phyloP scores from a whole-genome alignment of 2,113 vertebrate species.

The Xenus cinereus region DNA sequence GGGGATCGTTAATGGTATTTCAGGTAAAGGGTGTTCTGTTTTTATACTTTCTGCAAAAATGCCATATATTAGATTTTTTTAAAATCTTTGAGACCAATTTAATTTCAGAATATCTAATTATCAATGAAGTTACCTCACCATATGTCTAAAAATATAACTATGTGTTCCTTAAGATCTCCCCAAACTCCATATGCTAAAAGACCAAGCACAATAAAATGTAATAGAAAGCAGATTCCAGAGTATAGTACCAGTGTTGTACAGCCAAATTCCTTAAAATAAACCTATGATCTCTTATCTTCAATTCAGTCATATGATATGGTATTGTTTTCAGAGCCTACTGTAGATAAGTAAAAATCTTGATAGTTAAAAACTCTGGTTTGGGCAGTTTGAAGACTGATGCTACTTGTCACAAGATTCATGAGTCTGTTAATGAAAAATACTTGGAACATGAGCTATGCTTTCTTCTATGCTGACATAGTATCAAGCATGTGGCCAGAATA shows the following conservation, averaged over 20 bases:
- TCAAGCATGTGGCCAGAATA: background rate
- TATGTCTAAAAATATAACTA: background rate
- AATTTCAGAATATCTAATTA: background rate
- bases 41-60: background rate
- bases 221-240: background rate
- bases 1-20: background rate
- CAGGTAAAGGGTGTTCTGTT: background rate
- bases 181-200: background rate
- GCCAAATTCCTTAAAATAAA: background rate
- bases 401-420: background rate
- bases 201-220: background rate
- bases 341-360: background rate
- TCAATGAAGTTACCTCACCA: background rate
- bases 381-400: background rate
- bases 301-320: background rate
- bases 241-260: rapidly evolving
- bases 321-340: background rate
- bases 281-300: background rate
- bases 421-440: background rate
- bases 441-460: background rate
- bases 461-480: background rate
- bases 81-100: background rate
- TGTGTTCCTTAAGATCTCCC: background rate
- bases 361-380: background rate
- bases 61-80: background rate